A percentile compares a stretch with the other conserved stretches of the same genome.
phyloP scores from a whole-genome alignment of 2,113 vertebrate species.

The Corythornis cristatus region DNA sequence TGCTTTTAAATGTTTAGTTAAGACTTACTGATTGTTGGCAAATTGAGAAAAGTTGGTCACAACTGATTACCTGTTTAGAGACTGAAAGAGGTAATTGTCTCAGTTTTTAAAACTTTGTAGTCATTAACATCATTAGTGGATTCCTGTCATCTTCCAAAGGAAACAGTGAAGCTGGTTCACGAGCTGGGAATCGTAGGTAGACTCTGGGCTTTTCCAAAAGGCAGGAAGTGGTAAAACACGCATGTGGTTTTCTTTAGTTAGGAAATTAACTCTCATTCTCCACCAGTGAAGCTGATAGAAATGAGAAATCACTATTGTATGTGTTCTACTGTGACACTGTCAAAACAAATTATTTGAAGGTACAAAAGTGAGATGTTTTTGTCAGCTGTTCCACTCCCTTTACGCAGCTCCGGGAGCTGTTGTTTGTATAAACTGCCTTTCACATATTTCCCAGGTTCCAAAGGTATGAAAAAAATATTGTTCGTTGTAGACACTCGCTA shows the following conservation, averaged over 20 bases:
- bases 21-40: constrained; percentile 60
- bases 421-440: constrained; percentile 36
- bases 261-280: constrained; percentile 53
- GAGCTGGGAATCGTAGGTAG: constrained; percentile 15
- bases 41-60: constrained; percentile 63
- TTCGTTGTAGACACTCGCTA: not conserved
- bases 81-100: constrained; percentile 62
- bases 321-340: constrained; percentile 16
- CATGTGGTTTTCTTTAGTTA: constrained; percentile 63
- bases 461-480: not conserved
- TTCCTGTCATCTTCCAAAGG: constrained; percentile 60
- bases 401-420: not conserved
- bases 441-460: not conserved
- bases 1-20: constrained; percentile 66
- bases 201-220: constrained; percentile 12
- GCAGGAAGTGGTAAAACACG: constrained; percentile 64
- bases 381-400: constrained; percentile 18
- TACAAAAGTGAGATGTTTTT: not conserved
- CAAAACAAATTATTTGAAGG: constrained; percentile 7
- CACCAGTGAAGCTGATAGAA: constrained; percentile 18
- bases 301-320: constrained; percentile 15
- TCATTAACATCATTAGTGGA: constrained; percentile 54
- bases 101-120: constrained; percentile 28
- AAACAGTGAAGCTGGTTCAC: constrained; percentile 30
- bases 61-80: constrained; percentile 62